phyloP scores from a whole-genome alignment of 2,113 vertebrate species.

The Parotia lawesii region DNA sequence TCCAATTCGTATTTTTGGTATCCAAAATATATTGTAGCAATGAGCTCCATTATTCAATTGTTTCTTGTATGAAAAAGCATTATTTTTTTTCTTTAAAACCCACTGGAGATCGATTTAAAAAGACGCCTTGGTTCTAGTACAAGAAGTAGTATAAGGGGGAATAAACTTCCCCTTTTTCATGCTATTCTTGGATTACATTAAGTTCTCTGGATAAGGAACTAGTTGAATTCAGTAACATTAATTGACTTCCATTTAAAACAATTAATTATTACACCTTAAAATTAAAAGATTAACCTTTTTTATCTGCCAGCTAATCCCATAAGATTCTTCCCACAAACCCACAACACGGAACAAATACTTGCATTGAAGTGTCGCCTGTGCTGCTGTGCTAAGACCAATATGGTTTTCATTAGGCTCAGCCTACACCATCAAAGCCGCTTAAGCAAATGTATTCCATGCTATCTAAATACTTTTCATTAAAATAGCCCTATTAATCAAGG shows the following conservation, averaged over 20 bases:
- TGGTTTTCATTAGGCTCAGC: background rate
- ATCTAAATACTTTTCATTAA: conserved; percentile 13
- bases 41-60: background rate
- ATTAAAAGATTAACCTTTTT: background rate
- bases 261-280: background rate
- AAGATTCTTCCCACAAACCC: background rate
- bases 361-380: background rate
- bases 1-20: background rate
- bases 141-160: background rate
- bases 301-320: background rate
- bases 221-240: background rate
- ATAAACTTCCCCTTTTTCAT: background rate
- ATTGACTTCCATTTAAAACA: background rate
- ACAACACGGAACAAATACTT: background rate
- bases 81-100: background rate
- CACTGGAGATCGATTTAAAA: background rate
- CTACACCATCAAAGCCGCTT: background rate
- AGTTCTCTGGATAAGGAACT: background rate
- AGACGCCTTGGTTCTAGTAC: background rate
- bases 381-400: background rate
- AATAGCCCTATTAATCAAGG: conserved; percentile 33
- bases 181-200: background rate
- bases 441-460: background rate
- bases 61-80: background rate
- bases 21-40: background rate